Conservation (phyloP, 2,888 invertebrate genomes). For the Colostygia pectinataria region DNA sequence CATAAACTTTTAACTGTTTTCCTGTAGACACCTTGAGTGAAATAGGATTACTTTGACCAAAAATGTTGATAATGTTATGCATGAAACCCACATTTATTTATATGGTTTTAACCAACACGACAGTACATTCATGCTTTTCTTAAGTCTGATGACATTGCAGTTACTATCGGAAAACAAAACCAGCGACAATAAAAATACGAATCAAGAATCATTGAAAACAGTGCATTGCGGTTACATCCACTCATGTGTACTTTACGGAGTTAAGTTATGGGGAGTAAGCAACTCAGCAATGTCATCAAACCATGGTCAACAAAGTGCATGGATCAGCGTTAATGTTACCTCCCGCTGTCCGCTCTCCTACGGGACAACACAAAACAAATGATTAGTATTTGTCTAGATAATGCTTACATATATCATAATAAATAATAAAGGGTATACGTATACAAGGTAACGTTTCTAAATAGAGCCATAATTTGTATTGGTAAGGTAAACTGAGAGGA, state of each 20-base stretch:
- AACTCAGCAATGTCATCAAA: conserved; percentile 62
- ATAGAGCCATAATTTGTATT: no score
- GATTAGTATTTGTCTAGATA: conserved; percentile 45
- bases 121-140: conserved; percentile 67
- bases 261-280: conserved; percentile 25
- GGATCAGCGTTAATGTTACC: conserved; percentile 82
- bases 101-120: conserved; percentile 64
- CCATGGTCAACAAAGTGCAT: conserved; percentile 63
- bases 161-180: background rate
- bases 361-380: conserved; percentile 79
- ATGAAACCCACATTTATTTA: conserved; percentile 38
- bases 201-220: background rate
- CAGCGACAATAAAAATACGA: background rate
- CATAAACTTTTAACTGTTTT: conserved; percentile 26
- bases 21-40: conserved; percentile 17
- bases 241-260: background rate
- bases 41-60: conserved; percentile 11
- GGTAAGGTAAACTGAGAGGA: no score
- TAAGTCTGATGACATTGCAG: conserved; percentile 55
- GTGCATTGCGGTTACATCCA: background rate
- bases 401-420: conserved; percentile 1
- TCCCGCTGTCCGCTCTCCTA: conserved; percentile 88
- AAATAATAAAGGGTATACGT: no score
- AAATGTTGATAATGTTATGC: background rate
- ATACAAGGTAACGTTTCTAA: no score